A percentile compares a stretch with the other conserved stretches of the same genome.
Conservation (phyloP, 2,113 vertebrate species). For the Boulengerochromis microlepis region DNA sequence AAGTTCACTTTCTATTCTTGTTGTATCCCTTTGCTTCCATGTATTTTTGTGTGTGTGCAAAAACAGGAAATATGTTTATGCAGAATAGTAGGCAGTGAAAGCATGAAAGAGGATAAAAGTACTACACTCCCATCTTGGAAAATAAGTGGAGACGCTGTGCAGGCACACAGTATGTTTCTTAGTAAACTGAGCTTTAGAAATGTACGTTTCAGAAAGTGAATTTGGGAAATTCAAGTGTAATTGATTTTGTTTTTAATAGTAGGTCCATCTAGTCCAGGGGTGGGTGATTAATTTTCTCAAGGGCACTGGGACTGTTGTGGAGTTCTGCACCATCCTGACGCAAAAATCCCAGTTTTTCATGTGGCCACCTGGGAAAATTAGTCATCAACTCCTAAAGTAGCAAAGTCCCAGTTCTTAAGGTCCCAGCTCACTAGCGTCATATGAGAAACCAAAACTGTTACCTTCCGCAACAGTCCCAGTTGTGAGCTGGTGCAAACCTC, state of each 20-base stretch:
- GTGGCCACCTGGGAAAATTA: neutral
- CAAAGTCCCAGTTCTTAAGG: neutral
- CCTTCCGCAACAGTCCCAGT: neutral
- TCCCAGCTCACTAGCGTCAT: neutral
- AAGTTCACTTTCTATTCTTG: slow-evolving; percentile 7
- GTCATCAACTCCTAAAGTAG: neutral
- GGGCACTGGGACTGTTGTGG: neutral
- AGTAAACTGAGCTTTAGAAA: neutral
- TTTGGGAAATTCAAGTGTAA: neutral
- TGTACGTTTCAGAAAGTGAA: neutral
- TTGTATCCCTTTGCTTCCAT: neutral
- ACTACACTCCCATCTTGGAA: neutral
- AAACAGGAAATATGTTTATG: slow-evolving; percentile 18
- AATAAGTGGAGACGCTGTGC: neutral
- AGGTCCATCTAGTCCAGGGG: neutral
- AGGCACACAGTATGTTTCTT: neutral
- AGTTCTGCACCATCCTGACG: neutral
- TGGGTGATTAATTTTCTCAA: neutral
- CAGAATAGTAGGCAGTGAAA: neutral
- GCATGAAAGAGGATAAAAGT: slow-evolving; percentile 1
- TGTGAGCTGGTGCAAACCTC: neutral
- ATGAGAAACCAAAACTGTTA: neutral
- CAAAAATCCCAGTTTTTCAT: neutral
- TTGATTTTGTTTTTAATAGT: neutral
- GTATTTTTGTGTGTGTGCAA: neutral